These are phyloP conservation scores for Heliconius hortense DNA, from an alignment of 2,888 invertebrate species.

Conservation along the genomic window DNA sequence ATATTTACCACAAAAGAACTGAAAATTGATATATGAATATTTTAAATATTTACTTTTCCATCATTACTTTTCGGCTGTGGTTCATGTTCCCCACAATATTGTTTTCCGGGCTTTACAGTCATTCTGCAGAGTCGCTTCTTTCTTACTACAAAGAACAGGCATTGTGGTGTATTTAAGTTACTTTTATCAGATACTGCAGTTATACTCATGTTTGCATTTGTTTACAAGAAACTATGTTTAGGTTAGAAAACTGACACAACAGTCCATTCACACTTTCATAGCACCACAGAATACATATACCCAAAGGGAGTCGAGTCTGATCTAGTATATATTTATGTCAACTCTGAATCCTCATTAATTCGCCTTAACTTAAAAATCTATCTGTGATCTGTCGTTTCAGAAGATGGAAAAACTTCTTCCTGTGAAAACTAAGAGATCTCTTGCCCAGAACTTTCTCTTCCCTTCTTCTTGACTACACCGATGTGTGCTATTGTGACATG, in stretches of 20 bases:
- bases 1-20: background rate
- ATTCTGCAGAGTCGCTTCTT: conserved; percentile 90
- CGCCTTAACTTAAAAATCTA: too few species aligned
- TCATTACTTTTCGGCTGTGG: conserved; percentile 58
- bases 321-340: too few species aligned
- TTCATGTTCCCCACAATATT: conserved; percentile 88
- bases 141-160: conserved; percentile 85
- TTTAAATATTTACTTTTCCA: conserved; percentile 52
- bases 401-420: too few species aligned
- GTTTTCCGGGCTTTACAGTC: conserved; percentile 85
- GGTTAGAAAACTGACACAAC: conserved; percentile 9
- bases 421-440: too few species aligned
- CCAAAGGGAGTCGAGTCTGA: too few species aligned
- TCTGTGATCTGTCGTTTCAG: too few species aligned
- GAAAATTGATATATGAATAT: too few species aligned
- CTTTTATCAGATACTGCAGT: conserved; percentile 23
- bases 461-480: too few species aligned
- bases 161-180: conserved; percentile 59
- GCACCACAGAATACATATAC: too few species aligned
- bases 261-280: background rate
- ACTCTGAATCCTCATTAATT: too few species aligned
- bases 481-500: too few species aligned
- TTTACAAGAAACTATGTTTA: background rate
- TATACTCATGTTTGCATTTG: conserved; percentile 25
- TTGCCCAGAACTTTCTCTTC: too few species aligned